phyloP scores from a whole-genome alignment of 2,113 vertebrate species.

The Hemiscyllium ocellatum region DNA sequence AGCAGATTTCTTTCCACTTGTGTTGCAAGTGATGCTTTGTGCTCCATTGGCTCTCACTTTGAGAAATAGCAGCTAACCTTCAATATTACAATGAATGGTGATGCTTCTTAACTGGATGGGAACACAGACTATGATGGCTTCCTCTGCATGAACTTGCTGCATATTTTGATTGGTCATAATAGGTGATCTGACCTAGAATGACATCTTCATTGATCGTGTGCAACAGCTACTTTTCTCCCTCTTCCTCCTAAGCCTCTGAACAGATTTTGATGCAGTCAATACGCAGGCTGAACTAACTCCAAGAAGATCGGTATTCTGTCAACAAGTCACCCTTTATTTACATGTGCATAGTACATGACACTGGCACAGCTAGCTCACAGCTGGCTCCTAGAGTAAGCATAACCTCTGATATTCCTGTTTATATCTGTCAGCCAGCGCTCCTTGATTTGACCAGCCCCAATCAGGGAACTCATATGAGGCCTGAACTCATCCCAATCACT shows the following conservation, averaged over 20 bases:
- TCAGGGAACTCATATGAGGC: too few relatives aligned
- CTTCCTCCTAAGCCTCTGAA: not conserved
- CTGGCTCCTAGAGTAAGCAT: too few relatives aligned
- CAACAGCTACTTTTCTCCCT: not conserved
- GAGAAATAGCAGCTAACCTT: not conserved
- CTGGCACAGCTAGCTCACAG: too few relatives aligned
- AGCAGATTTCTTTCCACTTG: not conserved
- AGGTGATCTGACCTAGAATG: not conserved
- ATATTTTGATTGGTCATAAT: not conserved
- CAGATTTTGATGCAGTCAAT: not conserved
- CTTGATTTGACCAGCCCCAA: too few relatives aligned
- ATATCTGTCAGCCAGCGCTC: too few relatives aligned
- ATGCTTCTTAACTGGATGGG: not conserved
- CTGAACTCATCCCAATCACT: too few relatives aligned
- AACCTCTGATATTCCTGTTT: too few relatives aligned
- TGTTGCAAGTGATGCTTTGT: not conserved
- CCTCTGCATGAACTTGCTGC: not conserved
- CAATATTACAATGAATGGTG: not conserved
- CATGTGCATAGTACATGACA: too few relatives aligned
- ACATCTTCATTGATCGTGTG: not conserved
- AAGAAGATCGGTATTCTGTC: too few relatives aligned
- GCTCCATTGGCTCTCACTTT: not conserved
- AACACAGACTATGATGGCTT: not conserved
- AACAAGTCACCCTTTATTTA: too few relatives aligned
- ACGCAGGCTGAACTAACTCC: too few relatives aligned